Percentiles rank a stretch among this genome's conserved stretches.
Conservation (phyloP, 2,888 invertebrate genomes). For the Drosophila picticornis region DNA sequence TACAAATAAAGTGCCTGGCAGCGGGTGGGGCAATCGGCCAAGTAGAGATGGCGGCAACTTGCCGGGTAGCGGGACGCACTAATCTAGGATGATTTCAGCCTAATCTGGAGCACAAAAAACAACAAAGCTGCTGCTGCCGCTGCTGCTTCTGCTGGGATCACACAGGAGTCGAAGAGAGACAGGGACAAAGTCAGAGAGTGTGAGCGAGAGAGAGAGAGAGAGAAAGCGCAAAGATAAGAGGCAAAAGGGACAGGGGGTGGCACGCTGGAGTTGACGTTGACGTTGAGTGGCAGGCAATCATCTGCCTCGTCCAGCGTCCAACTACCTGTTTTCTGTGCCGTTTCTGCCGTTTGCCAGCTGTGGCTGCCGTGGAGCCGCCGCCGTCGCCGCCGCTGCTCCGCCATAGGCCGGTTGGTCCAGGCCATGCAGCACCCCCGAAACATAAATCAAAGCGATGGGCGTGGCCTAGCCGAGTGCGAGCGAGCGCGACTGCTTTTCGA, state of each 20-base stretch:
- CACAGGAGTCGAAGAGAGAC: constrained; percentile 6
- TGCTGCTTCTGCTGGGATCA: not conserved
- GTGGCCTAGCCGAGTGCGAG: constrained; percentile 65
- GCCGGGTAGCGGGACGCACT: constrained; percentile 64
- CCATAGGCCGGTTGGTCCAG: constrained; percentile 73
- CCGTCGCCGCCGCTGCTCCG: constrained; percentile 49
- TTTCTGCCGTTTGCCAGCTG: constrained; percentile 52
- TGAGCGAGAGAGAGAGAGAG: constrained; percentile 9
- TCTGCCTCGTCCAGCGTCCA: constrained; percentile 66
- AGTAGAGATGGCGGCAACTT: constrained; percentile 12
- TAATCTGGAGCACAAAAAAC: constrained; percentile 77
- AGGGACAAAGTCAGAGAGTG: not conserved
- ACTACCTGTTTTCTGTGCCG: constrained; percentile 81
- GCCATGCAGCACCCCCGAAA: constrained; percentile 70
- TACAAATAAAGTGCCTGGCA: constrained; percentile 79
- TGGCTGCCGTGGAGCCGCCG: constrained; percentile 43
- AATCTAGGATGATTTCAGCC: constrained; percentile 82
- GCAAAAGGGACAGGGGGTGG: not conserved
- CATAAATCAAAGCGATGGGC: constrained; percentile 79
- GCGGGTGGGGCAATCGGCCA: constrained; percentile 10
- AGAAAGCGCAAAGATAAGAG: not conserved
- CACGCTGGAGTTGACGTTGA: constrained; percentile 45
- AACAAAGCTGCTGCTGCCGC: constrained; percentile 25
- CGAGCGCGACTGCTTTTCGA: constrained; percentile 52
- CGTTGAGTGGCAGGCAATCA: constrained; percentile 70